Base-by-base conservation (phyloP, 2,888 invertebrate genomes). In the Arctia plantaginis region DNA sequence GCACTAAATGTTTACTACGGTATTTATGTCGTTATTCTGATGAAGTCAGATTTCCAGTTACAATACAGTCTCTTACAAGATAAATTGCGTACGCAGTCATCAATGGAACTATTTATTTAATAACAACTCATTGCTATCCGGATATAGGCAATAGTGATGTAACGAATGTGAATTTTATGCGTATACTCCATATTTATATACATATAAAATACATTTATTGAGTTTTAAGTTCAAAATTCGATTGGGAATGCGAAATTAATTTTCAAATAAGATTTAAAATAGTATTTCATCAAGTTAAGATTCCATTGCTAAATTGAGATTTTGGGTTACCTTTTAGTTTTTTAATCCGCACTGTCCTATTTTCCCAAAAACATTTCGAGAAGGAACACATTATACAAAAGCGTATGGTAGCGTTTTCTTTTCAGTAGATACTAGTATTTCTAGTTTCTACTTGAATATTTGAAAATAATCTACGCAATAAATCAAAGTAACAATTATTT, bases 31-130 rank as follows among this genome's bases (percentile, higher is more conserved):
- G 82, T 83, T 83, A 82, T 39, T 75, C 69, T 79, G 81, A 83
- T 80, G 82, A 75, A 76, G 73, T 71, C 76, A 80, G 78, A 82
- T 83, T 74, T 74, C 73, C 66, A 79, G 80, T 78, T 74, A 78
- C 73, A 77, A 75, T 71, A 79, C 77, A 67, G 76, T 33, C 67
- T 75, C n/a, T 71, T 73, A 78, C 78, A 77, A 84, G 79, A 79
- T 82, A 82, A 83, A 77, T 80, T 64, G 71, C 67, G 67, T 77
- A 80, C 77, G 76, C 80, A 80, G 77, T 82, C 70, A 51, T 78
- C 78, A 74, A 80, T 82, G 74, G 73, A 82, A 80, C 79, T 79
- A 80, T 83, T 79, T 80, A 77, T 78, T 76, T 79, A 81, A 84
- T 77, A 76, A 76, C 78, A 65, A 74, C 70, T 80, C 77, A 81